phyloP scores from a whole-genome alignment of 2,888 invertebrate species.

The Aphodius granarius region DNA sequence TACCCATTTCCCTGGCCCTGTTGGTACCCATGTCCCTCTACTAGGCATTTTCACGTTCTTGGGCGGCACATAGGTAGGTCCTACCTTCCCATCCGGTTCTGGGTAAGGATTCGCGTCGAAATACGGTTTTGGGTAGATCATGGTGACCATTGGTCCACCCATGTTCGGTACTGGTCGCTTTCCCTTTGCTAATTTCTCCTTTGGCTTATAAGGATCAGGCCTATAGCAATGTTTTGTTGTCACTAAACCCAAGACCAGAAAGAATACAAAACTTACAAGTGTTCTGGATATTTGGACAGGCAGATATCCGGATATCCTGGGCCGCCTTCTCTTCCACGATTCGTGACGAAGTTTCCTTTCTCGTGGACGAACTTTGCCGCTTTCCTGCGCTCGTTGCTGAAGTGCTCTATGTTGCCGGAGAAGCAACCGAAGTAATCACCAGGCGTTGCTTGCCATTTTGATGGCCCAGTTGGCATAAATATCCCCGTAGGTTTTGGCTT shows the following conservation, averaged over 20 bases:
- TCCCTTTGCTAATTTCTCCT: conserved; percentile 38
- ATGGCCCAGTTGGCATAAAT: conserved; percentile 46
- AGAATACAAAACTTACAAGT: conserved; percentile 37
- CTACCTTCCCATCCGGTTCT: conserved; percentile 41
- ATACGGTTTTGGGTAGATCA: conserved; percentile 44
- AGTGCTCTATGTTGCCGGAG: conserved; percentile 46
- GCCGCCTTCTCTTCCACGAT: conserved; percentile 55
- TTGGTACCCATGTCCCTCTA: conserved; percentile 39
- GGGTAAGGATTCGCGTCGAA: conserved; percentile 52
- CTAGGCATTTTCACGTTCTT: conserved; percentile 28
- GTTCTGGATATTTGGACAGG: conserved; percentile 54
- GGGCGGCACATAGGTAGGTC: conserved; percentile 43
- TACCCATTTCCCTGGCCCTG: conserved; percentile 49
- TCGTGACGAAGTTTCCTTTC: conserved; percentile 44
- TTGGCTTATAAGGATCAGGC: conserved; percentile 39
- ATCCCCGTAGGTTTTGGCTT: conserved; percentile 31
- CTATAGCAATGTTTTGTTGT: conserved; percentile 30
- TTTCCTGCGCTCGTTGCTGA: conserved; percentile 35
- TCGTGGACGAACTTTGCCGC: conserved; percentile 28
- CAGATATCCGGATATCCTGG: conserved; percentile 58
- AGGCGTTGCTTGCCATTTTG: conserved; percentile 55
- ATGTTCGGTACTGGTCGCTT: conserved; percentile 37
- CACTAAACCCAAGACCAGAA: neutral
- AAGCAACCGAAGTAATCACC: conserved; percentile 60
- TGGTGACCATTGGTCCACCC: conserved; percentile 39